Conservation (phyloP, 2,113 vertebrate species). For the Scomber colias region DNA sequence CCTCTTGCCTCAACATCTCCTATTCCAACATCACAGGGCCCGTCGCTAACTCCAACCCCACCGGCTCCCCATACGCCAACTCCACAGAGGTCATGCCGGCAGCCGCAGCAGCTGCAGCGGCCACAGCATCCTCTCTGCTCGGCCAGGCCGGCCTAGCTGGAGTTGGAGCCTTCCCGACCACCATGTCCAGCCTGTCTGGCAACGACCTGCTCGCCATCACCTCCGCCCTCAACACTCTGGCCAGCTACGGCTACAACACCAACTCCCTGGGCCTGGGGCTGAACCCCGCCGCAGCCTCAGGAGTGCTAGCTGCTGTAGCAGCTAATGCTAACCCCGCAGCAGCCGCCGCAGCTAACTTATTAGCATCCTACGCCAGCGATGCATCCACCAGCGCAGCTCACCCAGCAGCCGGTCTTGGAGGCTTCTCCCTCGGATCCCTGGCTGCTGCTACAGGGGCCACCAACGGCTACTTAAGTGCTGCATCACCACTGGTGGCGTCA, state of each 20-base stretch:
- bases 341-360: slow-evolving; percentile 91
- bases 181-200: slow-evolving; percentile 92
- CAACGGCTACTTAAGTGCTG: slow-evolving; percentile 92
- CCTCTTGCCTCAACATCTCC: slow-evolving; percentile 96
- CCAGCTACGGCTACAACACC: slow-evolving; percentile 96
- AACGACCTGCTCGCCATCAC: slow-evolving; percentile 94
- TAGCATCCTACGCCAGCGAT: slow-evolving; percentile 92
- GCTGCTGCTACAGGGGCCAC: slow-evolving; percentile 89
- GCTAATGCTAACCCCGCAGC: slow-evolving; percentile 93
- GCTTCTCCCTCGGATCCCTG: slow-evolving; percentile 90
- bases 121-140: slow-evolving; percentile 89
- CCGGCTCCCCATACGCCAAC: slow-evolving; percentile 95
- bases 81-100: slow-evolving; percentile 90
- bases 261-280: slow-evolving; percentile 93
- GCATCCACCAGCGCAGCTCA: slow-evolving; percentile 85
- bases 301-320: slow-evolving; percentile 91
- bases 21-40: slow-evolving; percentile 95
- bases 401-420: slow-evolving; percentile 85
- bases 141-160: slow-evolving; percentile 90
- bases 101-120: slow-evolving; percentile 85
- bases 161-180: slow-evolving; percentile 90
- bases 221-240: slow-evolving; percentile 94
- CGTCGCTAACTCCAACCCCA: slow-evolving; percentile 96
- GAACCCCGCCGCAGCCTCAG: slow-evolving; percentile 91
- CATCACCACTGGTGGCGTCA: slow-evolving; percentile 89